Base-by-base conservation (phyloP, 2,113 vertebrate genomes). In the Embiotoca jacksoni region DNA sequence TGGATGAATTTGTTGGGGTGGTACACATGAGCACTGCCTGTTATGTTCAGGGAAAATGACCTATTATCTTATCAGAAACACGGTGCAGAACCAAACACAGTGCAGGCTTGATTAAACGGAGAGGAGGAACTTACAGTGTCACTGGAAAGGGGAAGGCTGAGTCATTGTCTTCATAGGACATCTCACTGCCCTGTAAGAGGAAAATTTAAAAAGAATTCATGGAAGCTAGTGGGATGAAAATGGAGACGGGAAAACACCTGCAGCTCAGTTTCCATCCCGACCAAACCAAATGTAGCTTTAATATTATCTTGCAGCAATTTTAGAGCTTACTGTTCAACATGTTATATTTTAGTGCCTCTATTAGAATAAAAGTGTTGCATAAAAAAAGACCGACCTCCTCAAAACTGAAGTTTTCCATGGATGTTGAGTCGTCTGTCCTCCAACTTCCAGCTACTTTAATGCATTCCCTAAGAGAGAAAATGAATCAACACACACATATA, bases 371-470 rank as follows among this genome's bases (percentile, higher is more conserved):
- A 23, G 23, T 23, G 23, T 23, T 23, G 23, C 23, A 23, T 7
- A 55, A 23, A 72, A 61, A 35, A 55, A 16, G 5, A 90, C 88
- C 6, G 66, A 92, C 92, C 92, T 93, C 93, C 63, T 81, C 91
- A 82, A 90, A 93, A 66, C 62, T 89, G 6, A 90, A 84, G 72
- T 75, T 84, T 78, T 95, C 95, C 95, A 95, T 95, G 73, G 81
- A 60, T 85, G 71, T 37, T 59, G 54, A 62, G 15, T 54, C 47
- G 16, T 82, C 49, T 69, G 55, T 81, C 62, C 61, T 80, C 60
- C 46, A 81, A 61, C 23, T 69, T 73, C 91, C 80, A 90, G 90
- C 74, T 83, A 72, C 80, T 75, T 72, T 86, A 79, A 82, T 84
- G 73, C 86, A 92, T 91, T 84, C 77, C 94, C 93, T 95, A 30